Percentiles rank a stretch among this genome's conserved stretches.
Evolutionary conservation across 2,888 invertebrate species (phyloP).

Genomic region (Eupithecia inturbata): DNA sequence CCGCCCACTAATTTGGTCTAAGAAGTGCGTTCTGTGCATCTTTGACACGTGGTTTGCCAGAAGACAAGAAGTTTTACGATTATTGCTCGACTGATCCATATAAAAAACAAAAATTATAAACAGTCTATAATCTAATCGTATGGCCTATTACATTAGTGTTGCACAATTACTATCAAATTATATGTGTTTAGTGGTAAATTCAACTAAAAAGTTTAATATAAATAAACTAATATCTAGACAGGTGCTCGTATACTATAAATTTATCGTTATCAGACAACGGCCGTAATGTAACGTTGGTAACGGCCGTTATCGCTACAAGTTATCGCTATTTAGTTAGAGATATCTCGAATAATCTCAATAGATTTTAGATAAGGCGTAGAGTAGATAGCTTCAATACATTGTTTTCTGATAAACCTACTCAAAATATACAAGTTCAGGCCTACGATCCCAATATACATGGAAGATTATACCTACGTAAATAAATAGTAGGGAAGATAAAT

Average conservation of each 20-base stretch:
- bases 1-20: no score
- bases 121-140: not conserved
- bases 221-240: conserved; percentile 1
- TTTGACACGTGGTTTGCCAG: no score
- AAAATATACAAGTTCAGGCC: no score
- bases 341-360: conserved; percentile 15
- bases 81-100: no score
- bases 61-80: no score
- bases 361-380: not conserved
- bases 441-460: no score
- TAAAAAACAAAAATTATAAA: no score
- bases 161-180: not conserved
- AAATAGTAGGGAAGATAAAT: no score
- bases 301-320: conserved; percentile 23
- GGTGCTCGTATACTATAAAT: not conserved
- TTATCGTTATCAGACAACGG: conserved; percentile 17
- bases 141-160: not conserved
- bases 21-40: no score
- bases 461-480: no score
- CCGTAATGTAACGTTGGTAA: conserved; percentile 14
- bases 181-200: not conserved
- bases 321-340: conserved; percentile 11
- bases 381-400: not conserved
- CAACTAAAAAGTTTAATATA: not conserved
- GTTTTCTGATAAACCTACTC: conserved; percentile 6